Evolutionary conservation across 2,888 invertebrate genomes (phyloP), one percentile per base, ranked within the genome.

Genomic region (Ormyrus nitidulus): DNA sequence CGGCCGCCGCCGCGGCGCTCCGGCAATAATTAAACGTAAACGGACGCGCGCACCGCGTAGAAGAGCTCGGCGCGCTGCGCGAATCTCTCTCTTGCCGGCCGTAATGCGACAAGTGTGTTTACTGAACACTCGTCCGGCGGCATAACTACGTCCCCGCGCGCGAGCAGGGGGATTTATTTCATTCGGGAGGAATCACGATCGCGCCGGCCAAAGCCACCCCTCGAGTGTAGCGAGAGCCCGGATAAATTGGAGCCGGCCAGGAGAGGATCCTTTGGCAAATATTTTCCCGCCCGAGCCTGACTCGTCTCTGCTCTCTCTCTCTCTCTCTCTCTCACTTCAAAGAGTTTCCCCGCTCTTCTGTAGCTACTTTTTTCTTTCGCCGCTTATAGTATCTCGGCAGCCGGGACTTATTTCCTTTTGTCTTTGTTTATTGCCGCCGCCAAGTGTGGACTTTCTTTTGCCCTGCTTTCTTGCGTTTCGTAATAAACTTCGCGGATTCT

Each of bases 91-190:
- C 68, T 48, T 44, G 66, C 74, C 76, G 75, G 74, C 19, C 81
- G 80, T 78, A 81, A 79, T 76, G 59, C 65, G 78, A 81, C 79
- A 79, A 83, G 84, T 83, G 79, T 85, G 84, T 85, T 84, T 84
- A 81, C 84, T 82, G 83, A 84, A 83, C 84, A 84, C 85, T 84
- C 83, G 83, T 83, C 77, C 77, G 79, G 69, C 82, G 81, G 82
- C 76, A 84, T 82, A 80, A 79, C 82, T 76, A 76, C 51, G 56
- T 19, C 19, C 19, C 19, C 19, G 19, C 65, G 69, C 72, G 82
- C 83, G 84, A 81, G 83, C 1, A 82, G 82, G 82, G 83, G 83
- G 83, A 84, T 84, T 84, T 83, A 85, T 85, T 84, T 83, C 83
- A 81, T 84, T 83, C 66, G 5, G 56, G 68, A 69, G 76, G 69